Evolutionary conservation across 2,797 vertebrate species (phyloP).

Genomic region (Epinephelus awoara): DNA sequence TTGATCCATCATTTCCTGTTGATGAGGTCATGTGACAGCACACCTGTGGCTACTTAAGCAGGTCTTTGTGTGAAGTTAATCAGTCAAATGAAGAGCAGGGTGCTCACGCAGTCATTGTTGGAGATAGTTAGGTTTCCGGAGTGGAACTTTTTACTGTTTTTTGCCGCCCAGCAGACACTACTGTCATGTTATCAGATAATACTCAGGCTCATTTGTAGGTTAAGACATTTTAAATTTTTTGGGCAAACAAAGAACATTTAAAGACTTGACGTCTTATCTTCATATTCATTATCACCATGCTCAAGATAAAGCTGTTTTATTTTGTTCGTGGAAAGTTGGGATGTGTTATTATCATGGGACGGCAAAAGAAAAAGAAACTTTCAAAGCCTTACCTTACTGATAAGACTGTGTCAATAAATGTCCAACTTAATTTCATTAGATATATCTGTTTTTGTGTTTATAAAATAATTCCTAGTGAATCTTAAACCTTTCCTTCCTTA

Average conservation of each 20-base stretch:
- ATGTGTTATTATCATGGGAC: neutral
- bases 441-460: neutral
- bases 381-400: too few species aligned
- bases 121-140: neutral
- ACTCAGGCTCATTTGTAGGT: neutral
- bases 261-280: neutral
- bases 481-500: neutral
- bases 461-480: neutral
- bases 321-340: neutral
- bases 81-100: slow-evolving; percentile 8
- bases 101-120: neutral
- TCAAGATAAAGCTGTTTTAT: neutral
- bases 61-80: slow-evolving; percentile 32
- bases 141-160: neutral
- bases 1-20: slow-evolving; percentile 43
- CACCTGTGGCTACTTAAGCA: slow-evolving; percentile 53
- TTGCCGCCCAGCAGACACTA: neutral
- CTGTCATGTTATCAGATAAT: neutral
- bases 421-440: neutral
- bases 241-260: neutral
- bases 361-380: too few species aligned
- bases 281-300: neutral
- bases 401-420: neutral
- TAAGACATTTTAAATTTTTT: neutral
- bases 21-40: slow-evolving; percentile 47